Percentiles rank a stretch among this genome's conserved stretches.
These are phyloP conservation scores for Phrixothrix hirtus DNA, from an alignment of 2,888 invertebrate species.

Conservation along the genomic window DNA sequence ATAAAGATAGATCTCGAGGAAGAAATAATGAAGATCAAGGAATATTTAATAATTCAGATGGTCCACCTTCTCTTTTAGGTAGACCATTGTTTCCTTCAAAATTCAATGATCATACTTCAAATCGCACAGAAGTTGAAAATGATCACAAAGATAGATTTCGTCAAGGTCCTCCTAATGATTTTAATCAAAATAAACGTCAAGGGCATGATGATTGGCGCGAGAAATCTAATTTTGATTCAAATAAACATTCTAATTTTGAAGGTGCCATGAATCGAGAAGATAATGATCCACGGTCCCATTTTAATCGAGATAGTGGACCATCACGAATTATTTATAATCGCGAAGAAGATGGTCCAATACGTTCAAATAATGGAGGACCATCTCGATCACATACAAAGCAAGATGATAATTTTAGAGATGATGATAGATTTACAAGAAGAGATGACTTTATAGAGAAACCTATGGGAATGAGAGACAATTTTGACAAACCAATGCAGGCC, in stretches of 20 bases:
- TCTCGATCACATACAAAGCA: constrained; percentile 28
- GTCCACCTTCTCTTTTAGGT: constrained; percentile 52
- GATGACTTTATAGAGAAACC: constrained; percentile 45
- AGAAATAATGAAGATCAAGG: constrained; percentile 14
- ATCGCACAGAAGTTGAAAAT: constrained; percentile 36
- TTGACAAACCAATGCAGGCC: constrained; percentile 41
- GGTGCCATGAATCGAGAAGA: constrained; percentile 28
- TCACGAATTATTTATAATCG: constrained; percentile 17
- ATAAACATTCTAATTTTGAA: constrained; percentile 2
- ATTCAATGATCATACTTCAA: constrained; percentile 5
- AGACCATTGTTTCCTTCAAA: constrained; percentile 46
- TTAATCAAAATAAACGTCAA: constrained; percentile 15
- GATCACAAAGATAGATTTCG: constrained; percentile 43
- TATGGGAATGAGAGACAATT: constrained; percentile 35
- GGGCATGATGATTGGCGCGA: constrained; percentile 37
- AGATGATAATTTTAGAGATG: constrained; percentile 31
- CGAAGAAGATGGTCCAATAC: constrained; percentile 13
- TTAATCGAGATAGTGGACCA: constrained; percentile 16
- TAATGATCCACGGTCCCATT: constrained; percentile 31
- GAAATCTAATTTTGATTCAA: constrained; percentile 25
- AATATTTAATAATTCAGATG: constrained; percentile 38
- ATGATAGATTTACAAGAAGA: constrained; percentile 42
- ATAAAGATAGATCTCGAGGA: constrained; percentile 25
- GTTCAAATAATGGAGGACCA: constrained; percentile 20
- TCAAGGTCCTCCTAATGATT: constrained; percentile 33